phyloP scores from a whole-genome alignment of 30 jellyfish, hydroid and myxozoan species.

The Mastigias papua region DNA sequence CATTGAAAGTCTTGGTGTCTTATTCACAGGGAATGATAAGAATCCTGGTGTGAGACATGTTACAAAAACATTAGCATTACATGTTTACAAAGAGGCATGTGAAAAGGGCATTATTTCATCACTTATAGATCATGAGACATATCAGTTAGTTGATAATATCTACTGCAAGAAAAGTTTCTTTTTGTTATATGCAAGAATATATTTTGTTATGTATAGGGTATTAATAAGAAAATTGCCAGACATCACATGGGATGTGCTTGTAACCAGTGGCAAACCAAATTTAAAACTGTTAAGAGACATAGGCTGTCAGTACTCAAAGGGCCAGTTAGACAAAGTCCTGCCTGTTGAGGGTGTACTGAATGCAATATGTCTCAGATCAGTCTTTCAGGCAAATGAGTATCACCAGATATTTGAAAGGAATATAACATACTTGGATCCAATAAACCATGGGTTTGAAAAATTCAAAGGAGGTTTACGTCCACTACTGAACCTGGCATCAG shows the following conservation, averaged over 20 bases:
- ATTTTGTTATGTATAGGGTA: constrained; percentile 40
- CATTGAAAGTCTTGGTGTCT: constrained; percentile 48
- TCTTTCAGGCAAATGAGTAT: constrained; percentile 13
- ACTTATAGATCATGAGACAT: constrained; percentile 17
- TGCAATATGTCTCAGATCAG: too few species aligned
- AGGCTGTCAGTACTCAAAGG: constrained; percentile 43
- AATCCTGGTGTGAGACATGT: constrained; percentile 47
- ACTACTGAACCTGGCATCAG: not conserved
- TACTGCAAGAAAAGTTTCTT: constrained; percentile 1
- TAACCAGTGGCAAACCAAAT: constrained; percentile 4
- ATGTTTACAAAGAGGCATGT: constrained; percentile 33
- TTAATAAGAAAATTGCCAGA: not conserved
- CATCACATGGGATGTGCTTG: constrained; percentile 25
- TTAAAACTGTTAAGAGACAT: constrained; percentile 43
- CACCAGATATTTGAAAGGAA: not conserved
- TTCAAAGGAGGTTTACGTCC: constrained; percentile 2
- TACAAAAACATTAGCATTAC: constrained; percentile 19
- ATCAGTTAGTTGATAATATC: not conserved
- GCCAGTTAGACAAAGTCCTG: constrained; percentile 19
- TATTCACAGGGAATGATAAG: constrained; percentile 63
- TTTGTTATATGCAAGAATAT: constrained; percentile 22
- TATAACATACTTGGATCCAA: not conserved
- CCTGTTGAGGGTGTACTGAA: constrained; percentile 58
- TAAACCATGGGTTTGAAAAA: not conserved
- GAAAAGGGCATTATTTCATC: constrained; percentile 4